Evolutionary conservation across 2,797 vertebrate genomes (phyloP).

Genomic region (Bovichtus variegatus): DNA sequence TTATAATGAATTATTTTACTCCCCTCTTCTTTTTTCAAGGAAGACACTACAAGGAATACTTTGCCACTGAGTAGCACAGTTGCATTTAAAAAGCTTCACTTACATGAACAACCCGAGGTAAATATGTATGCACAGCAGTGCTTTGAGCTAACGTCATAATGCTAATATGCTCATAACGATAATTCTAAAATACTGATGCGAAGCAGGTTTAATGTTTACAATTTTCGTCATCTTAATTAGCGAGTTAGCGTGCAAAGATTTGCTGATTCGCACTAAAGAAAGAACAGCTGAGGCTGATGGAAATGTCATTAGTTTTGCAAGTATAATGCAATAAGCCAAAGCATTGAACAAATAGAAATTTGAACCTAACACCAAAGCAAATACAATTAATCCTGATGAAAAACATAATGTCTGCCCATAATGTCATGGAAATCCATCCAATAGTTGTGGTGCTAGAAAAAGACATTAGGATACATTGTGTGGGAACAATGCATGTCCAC

Average conservation of each 20-base stretch:
- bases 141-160: background rate
- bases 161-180: background rate
- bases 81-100: background rate
- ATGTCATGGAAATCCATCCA: background rate
- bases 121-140: background rate
- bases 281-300: background rate
- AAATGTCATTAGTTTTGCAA: background rate
- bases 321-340: background rate
- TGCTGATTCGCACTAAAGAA: background rate
- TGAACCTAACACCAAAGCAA: background rate
- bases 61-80: background rate
- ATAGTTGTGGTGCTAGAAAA: background rate
- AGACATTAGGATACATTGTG: background rate
- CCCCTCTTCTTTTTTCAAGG: background rate
- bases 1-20: no score
- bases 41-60: background rate
- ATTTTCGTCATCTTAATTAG: background rate
- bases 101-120: background rate
- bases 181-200: background rate
- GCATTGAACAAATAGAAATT: background rate
- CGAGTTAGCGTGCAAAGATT: background rate
- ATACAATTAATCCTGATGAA: background rate
- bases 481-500: no score
- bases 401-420: background rate
- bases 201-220: background rate